phyloP scores from a whole-genome alignment of 2,113 vertebrate genomes.

The Oceanites oceanicus region DNA sequence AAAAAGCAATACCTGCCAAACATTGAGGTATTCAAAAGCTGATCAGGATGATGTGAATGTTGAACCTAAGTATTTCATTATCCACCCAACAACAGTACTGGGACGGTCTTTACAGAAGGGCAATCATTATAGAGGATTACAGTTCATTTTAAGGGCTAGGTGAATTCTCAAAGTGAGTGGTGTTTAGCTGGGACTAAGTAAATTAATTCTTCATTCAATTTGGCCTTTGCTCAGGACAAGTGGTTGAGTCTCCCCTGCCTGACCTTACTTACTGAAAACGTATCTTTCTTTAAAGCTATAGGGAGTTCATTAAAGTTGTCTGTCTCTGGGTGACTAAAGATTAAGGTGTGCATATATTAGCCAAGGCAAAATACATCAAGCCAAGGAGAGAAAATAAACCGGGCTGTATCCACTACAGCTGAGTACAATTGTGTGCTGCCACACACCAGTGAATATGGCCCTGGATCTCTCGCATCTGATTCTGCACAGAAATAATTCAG shows the following conservation, averaged over 20 bases:
- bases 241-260: not conserved
- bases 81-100: not conserved
- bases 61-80: not conserved
- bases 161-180: not conserved
- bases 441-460: not conserved
- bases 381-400: not conserved
- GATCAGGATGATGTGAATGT: not conserved
- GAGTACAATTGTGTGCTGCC: not conserved
- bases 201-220: not conserved
- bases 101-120: not conserved
- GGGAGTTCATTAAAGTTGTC: not conserved
- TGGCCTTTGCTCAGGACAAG: constrained; percentile 22
- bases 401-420: not conserved
- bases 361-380: not conserved
- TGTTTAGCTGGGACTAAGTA: not conserved
- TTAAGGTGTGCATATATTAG: constrained; percentile 1
- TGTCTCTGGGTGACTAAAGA: not conserved
- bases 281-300: not conserved
- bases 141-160: not conserved
- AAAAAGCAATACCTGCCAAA: not conserved
- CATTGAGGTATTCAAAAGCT: not conserved
- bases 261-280: not conserved
- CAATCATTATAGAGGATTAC: not conserved
- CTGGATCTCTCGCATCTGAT: not conserved
- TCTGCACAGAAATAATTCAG: constrained; percentile 17